phyloP scores from a whole-genome alignment of 1,140 invertebrate genomes.

The Neotoxoptera formosana region DNA sequence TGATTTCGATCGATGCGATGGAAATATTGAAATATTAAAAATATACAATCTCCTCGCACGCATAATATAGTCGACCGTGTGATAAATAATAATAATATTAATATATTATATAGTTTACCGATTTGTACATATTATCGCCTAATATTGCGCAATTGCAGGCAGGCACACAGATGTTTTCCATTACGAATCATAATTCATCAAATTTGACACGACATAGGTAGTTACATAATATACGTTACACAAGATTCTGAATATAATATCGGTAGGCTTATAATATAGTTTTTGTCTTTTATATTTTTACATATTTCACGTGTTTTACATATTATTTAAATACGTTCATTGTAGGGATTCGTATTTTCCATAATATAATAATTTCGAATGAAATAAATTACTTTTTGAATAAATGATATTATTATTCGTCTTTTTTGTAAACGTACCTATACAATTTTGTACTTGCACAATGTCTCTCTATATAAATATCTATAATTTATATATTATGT shows the following conservation, averaged over 20 bases:
- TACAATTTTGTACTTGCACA: background rate
- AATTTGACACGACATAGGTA: too few species aligned
- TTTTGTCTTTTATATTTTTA: background rate
- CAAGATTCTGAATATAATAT: background rate
- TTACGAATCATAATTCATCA: background rate
- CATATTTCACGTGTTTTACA: background rate
- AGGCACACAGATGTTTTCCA: background rate
- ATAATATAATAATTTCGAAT: background rate
- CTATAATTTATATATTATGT: background rate
- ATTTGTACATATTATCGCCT: too few species aligned
- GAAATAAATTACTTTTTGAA: background rate
- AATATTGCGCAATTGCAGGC: background rate
- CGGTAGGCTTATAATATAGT: background rate
- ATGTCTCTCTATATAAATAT: background rate
- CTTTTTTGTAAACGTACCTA: background rate
- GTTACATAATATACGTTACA: background rate
- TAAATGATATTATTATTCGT: background rate
- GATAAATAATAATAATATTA: background rate
- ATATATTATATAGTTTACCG: background rate
- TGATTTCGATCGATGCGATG: background rate
- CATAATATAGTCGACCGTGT: background rate
- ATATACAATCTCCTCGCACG: background rate
- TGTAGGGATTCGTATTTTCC: background rate
- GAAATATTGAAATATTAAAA: background rate
- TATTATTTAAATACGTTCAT: background rate